Conservation (phyloP, 2,797 vertebrate species). For the Scolopax rusticola region DNA sequence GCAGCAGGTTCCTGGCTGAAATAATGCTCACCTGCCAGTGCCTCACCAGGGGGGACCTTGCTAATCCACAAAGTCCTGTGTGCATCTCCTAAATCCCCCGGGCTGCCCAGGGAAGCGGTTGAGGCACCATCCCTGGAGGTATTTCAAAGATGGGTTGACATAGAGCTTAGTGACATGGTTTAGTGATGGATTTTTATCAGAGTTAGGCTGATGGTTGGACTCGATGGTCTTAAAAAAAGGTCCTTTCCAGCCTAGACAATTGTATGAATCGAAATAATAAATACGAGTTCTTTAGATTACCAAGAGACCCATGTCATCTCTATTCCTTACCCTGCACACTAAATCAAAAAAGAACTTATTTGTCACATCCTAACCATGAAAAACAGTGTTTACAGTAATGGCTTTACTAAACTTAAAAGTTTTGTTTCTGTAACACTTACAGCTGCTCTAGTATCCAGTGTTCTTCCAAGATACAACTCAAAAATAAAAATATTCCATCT, state of each 20-base stretch:
- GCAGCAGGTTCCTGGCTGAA: not conserved
- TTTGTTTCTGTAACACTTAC: not conserved
- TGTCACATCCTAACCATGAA: not conserved
- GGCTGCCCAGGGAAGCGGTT: no score
- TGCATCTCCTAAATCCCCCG: not conserved
- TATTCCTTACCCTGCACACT: no score
- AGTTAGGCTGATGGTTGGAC: no score
- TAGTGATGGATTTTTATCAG: no score
- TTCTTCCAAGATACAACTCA: not conserved
- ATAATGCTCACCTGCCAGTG: fast-evolving
- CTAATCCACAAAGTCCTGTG: not conserved
- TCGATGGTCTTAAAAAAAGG: no score
- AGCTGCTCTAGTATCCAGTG: not conserved
- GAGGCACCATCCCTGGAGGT: no score
- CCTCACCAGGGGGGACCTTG: not conserved
- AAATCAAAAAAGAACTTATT: not conserved
- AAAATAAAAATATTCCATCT: no score
- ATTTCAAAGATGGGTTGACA: no score
- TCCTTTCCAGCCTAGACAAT: no score
- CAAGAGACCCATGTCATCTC: not conserved
- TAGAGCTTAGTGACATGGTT: no score
- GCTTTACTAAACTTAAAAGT: not conserved
- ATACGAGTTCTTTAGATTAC: not conserved
- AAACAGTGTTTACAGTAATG: not conserved
- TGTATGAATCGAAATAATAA: not conserved